A percentile compares a stretch with the other conserved stretches of the same genome.
Evolutionary conservation across 2,113 vertebrate genomes (phyloP).

Genomic region (Onychostoma macrolepis): DNA sequence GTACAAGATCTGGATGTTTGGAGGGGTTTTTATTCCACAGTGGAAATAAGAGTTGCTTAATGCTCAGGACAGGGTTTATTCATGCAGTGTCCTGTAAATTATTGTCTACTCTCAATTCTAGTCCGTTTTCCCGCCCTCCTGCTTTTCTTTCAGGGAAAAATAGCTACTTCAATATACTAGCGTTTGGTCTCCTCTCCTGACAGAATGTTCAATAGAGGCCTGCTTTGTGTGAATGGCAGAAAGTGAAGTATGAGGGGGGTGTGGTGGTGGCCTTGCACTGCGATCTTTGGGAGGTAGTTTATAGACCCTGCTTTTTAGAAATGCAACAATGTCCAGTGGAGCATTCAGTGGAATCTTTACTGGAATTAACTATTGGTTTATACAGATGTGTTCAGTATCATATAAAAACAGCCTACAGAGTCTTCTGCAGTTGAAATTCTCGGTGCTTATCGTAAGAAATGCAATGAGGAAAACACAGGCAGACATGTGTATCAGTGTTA

Average conservation of each 20-base stretch:
- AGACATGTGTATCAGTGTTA: slow-evolving; percentile 10
- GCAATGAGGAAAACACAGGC: slow-evolving; percentile 21
- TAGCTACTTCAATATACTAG: slow-evolving; percentile 11
- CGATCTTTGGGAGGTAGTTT: neutral
- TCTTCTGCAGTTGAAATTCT: neutral
- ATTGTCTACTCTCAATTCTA: slow-evolving; percentile 30
- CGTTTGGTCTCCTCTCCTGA: slow-evolving; percentile 36
- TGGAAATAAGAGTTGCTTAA: neutral
- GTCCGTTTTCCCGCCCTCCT: slow-evolving; percentile 22
- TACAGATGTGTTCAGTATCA: neutral
- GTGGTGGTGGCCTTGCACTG: neutral
- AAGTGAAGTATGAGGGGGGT: slow-evolving; percentile 19
- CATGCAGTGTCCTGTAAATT: slow-evolving; percentile 17
- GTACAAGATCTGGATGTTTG: slow-evolving; percentile 52
- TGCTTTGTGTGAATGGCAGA: slow-evolving; percentile 42
- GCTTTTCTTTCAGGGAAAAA: slow-evolving; percentile 34
- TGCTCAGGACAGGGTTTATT: neutral
- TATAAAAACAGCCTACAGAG: neutral
- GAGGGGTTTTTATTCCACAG: neutral
- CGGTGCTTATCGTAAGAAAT: neutral
- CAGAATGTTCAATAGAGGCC: slow-evolving; percentile 12
- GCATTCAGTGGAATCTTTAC: neutral
- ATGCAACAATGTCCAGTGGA: neutral
- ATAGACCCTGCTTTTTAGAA: neutral
- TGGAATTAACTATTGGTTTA: neutral